Percentiles rank a stretch among this genome's conserved stretches.
phyloP scores from a whole-genome alignment of 2,113 vertebrate species.

The Heterocephalus glaber region DNA sequence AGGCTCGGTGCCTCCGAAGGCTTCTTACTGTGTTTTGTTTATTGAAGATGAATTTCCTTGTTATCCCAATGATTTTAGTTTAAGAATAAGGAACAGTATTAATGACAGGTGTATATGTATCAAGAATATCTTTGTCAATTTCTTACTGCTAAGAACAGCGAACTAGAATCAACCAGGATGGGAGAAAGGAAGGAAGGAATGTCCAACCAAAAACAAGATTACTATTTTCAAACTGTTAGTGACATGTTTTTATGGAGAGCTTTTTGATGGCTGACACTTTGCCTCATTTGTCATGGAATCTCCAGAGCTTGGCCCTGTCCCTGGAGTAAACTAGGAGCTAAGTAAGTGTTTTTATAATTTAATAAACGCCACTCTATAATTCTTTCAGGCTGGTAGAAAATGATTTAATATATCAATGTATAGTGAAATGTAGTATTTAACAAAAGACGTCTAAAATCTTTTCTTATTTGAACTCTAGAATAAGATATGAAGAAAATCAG shows the following conservation, averaged over 20 bases:
- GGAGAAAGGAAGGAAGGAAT: neutral
- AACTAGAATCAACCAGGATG: neutral
- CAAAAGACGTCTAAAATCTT: neutral
- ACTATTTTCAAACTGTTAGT: neutral
- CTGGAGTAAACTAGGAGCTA: neutral
- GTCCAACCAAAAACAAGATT: neutral
- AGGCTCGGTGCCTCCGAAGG: neutral
- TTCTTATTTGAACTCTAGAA: neutral
- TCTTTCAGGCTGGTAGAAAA: neutral
- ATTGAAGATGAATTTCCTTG: neutral
- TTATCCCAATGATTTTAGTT: neutral
- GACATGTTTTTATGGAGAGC: rapidly evolving
- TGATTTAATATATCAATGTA: neutral
- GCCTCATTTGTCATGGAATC: neutral
- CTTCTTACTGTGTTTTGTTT: neutral
- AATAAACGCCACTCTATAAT: neutral
- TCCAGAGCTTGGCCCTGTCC: neutral
- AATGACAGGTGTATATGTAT: neutral
- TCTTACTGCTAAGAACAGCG: neutral
- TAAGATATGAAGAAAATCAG: neutral
- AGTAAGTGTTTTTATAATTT: neutral
- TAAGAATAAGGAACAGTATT: neutral
- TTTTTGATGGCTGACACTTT: neutral
- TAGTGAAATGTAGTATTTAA: neutral
- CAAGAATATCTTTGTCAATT: neutral